phyloP scores from a whole-genome alignment of 1,140 invertebrate genomes.

The Musca domestica region DNA sequence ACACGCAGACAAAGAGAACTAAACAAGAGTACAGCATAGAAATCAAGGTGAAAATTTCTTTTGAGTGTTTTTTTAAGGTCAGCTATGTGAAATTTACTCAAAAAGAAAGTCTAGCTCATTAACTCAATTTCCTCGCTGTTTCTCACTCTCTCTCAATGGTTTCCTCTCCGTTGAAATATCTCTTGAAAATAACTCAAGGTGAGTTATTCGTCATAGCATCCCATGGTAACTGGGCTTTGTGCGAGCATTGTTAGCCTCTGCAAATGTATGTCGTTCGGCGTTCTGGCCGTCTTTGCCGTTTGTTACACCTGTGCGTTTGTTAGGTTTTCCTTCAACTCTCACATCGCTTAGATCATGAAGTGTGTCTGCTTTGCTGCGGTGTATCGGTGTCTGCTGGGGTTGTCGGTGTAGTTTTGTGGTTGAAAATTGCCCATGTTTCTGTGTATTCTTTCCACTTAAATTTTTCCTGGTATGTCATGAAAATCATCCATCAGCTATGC shows the following conservation, averaged over 20 bases:
- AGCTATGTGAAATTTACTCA: background rate
- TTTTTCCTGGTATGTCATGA: background rate
- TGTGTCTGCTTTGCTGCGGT: background rate
- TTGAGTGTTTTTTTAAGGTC: background rate
- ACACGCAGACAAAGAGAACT: background rate
- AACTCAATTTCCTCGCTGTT: background rate
- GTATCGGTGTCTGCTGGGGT: background rate
- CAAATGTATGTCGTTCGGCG: no score
- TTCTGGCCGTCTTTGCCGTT: no score
- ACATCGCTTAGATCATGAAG: no score
- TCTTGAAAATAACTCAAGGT: background rate
- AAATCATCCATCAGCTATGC: slow-evolving; percentile 6
- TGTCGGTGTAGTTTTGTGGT: background rate
- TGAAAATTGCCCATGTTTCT: background rate
- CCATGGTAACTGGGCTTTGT: background rate
- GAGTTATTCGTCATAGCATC: no score
- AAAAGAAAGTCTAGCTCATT: slow-evolving; percentile 12
- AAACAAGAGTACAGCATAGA: background rate
- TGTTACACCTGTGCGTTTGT: slow-evolving; percentile 17
- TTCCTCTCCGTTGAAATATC: background rate
- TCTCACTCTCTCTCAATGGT: background rate
- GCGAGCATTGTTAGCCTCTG: no score
- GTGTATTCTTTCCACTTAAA: background rate
- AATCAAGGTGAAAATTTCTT: slow-evolving; percentile 1
- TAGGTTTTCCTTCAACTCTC: no score